phyloP scores from a whole-genome alignment of 2,113 vertebrate species.

The Etheostoma cragini region DNA sequence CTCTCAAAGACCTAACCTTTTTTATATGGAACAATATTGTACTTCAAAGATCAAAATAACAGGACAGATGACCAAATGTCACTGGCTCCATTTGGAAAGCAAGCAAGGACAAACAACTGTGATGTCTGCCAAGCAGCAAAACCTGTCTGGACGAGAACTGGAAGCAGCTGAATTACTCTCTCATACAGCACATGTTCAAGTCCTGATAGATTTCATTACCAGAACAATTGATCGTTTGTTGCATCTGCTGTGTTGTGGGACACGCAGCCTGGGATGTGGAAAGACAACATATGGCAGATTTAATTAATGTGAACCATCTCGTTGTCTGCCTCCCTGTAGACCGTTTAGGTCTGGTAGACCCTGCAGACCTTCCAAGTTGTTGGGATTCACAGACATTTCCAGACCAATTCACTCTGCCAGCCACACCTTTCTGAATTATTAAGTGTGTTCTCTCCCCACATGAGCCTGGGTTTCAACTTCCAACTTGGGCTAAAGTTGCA shows the following conservation, averaged over 20 bases:
- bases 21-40: constrained; percentile 19
- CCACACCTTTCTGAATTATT: constrained; percentile 56
- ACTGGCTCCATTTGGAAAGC: constrained; percentile 25
- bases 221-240: constrained; percentile 71
- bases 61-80: constrained; percentile 27
- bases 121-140: constrained; percentile 34
- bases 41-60: constrained; percentile 37
- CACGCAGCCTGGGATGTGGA: constrained; percentile 26
- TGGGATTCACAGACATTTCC: constrained; percentile 50
- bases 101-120: constrained; percentile 4
- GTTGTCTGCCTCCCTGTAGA: constrained; percentile 41
- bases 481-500: not conserved
- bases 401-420: constrained; percentile 42
- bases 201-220: constrained; percentile 64
- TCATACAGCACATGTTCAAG: constrained; percentile 50
- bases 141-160: constrained; percentile 27
- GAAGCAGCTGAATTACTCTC: constrained; percentile 31
- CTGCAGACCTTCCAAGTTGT: constrained; percentile 32
- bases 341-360: constrained; percentile 50
- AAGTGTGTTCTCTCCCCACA: constrained; percentile 39
- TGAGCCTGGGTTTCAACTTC: constrained; percentile 44
- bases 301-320: constrained; percentile 72
- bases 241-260: constrained; percentile 68
- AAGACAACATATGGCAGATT: constrained; percentile 71
- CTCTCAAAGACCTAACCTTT: not conserved